These are phyloP conservation scores for Tillus elongatus DNA, from an alignment of 2,888 invertebrate genomes.

Conservation along the genomic window DNA sequence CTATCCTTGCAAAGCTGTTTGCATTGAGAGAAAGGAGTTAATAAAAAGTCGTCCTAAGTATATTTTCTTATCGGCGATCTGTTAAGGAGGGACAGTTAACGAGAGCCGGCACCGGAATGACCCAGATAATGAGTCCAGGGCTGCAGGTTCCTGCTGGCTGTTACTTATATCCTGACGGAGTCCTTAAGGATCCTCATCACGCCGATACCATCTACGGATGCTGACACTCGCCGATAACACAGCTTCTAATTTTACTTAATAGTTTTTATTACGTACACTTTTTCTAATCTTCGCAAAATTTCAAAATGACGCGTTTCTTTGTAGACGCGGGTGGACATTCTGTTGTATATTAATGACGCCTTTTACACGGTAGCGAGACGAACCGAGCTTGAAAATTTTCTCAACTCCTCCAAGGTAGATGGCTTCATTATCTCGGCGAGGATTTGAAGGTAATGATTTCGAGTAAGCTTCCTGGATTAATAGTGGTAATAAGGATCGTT, in stretches of 20 bases:
- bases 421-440: too few relatives aligned
- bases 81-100: constrained; percentile 28
- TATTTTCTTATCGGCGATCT: constrained; percentile 26
- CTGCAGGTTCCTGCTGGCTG: too few relatives aligned
- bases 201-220: constrained; percentile 7
- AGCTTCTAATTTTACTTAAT: constrained; percentile 2
- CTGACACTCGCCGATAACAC: constrained; percentile 2
- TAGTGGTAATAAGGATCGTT: too few relatives aligned
- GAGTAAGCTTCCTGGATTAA: too few relatives aligned
- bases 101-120: constrained; percentile 26
- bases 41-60: constrained; percentile 25
- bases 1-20: constrained; percentile 17
- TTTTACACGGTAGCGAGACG: too few relatives aligned
- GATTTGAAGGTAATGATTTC: too few relatives aligned
- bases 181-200: constrained; percentile 1
- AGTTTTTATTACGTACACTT: neutral
- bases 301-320: too few relatives aligned
- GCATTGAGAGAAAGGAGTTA: constrained; percentile 24
- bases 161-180: too few relatives aligned
- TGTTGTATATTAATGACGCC: too few relatives aligned
- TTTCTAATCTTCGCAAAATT: neutral
- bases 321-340: too few relatives aligned
- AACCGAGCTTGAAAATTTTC: too few relatives aligned
- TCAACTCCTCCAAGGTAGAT: too few relatives aligned
- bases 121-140: constrained; percentile 29